These are phyloP conservation scores for Trogon melanurus DNA, from an alignment of 2,113 vertebrate species.

Conservation along the genomic window DNA sequence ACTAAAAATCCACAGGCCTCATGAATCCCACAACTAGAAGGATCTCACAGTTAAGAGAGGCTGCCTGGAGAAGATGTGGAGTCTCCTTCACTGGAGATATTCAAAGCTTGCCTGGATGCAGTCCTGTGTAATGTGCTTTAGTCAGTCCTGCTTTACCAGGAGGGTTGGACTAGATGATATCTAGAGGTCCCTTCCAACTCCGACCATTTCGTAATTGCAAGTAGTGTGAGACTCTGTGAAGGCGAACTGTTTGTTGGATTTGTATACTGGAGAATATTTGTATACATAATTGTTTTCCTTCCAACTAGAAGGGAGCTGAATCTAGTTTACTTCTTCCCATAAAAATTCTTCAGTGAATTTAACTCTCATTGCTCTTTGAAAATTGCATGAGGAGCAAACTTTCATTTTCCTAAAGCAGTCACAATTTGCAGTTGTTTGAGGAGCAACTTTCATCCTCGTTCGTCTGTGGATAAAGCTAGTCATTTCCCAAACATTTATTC, in stretches of 20 bases:
- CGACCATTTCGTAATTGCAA: not conserved
- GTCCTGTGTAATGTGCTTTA: no score
- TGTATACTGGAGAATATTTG: not conserved
- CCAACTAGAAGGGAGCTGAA: not conserved
- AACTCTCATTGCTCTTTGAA: not conserved
- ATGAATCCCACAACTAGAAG: not conserved
- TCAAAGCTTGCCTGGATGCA: no score
- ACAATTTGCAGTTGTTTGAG: not conserved
- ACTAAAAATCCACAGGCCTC: not conserved
- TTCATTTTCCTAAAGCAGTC: not conserved
- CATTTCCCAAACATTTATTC: slow-evolving; percentile 2
- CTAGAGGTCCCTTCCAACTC: no score
- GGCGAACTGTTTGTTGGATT: not conserved
- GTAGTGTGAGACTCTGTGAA: not conserved
- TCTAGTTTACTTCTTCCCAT: not conserved
- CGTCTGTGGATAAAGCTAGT: not conserved
- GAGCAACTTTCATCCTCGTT: not conserved
- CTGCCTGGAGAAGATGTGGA: no score
- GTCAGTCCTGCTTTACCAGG: no score
- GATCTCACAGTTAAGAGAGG: not conserved
- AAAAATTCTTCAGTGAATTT: not conserved
- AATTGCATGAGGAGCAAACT: not conserved
- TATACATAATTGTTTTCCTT: not conserved
- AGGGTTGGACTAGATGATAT: no score
- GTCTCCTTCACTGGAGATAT: no score